Evolutionary conservation across 2,113 vertebrate species (phyloP).

Genomic region (Clinocottus analis): DNA sequence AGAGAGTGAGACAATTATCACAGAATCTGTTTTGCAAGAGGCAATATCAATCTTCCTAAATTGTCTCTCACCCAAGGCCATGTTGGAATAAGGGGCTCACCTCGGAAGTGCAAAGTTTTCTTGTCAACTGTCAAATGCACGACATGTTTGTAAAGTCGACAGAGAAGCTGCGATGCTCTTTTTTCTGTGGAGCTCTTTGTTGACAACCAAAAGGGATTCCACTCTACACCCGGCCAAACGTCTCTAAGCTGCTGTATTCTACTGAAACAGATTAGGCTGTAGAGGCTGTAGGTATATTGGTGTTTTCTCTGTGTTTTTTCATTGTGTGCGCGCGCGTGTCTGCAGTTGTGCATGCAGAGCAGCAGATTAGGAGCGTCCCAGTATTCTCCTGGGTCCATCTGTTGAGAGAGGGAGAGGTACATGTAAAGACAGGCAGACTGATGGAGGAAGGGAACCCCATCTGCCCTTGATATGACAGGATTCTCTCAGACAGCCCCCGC

Average conservation of each 20-base stretch:
- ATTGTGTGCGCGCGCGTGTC: conserved; percentile 24
- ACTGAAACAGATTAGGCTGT: conserved; percentile 47
- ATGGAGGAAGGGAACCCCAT: conserved; percentile 62
- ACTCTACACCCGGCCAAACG: neutral
- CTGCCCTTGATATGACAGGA: conserved; percentile 56
- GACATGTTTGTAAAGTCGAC: neutral
- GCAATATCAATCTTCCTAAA: conserved; percentile 4
- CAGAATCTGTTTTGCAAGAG: conserved; percentile 29
- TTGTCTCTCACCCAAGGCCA: neutral
- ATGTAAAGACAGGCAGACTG: conserved; percentile 39
- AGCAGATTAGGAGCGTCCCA: conserved; percentile 73
- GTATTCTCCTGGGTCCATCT: conserved; percentile 76
- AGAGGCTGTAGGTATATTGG: conserved; percentile 35
- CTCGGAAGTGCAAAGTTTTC: too few relatives aligned
- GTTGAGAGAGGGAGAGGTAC: conserved; percentile 49
- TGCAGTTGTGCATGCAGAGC: conserved; percentile 49
- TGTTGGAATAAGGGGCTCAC: neutral
- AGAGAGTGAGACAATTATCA: conserved; percentile 12
- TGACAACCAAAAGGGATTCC: conserved; percentile 16
- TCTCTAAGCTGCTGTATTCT: conserved; percentile 43
- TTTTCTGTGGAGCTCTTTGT: conserved; percentile 29
- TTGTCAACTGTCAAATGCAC: neutral
- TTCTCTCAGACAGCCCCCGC: conserved; percentile 1
- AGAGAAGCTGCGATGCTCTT: neutral
- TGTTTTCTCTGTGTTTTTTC: conserved; percentile 29